These are phyloP conservation scores for Gastracanthus pulcherrimus DNA, from an alignment of 2,888 invertebrate genomes.

Conservation along the genomic window DNA sequence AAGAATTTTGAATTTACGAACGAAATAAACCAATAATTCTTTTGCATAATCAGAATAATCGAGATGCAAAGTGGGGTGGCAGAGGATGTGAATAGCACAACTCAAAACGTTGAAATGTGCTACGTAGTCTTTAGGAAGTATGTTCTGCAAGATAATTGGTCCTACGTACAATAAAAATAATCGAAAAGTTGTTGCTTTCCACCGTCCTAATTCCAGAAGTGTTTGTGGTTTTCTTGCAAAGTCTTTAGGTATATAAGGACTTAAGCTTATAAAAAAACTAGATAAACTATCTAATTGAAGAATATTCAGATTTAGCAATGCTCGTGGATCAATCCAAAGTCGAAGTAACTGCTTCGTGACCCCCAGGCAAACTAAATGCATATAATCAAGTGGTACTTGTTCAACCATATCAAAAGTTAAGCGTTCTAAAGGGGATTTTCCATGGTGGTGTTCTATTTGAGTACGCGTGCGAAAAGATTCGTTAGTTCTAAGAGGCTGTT, in stretches of 20 bases:
- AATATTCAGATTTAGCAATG: background rate
- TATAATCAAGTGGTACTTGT: background rate
- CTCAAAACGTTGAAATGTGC: background rate
- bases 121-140: background rate
- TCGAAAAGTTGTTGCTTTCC: background rate
- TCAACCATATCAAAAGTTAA: background rate
- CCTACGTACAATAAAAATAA: constrained; percentile 5
- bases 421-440: background rate
- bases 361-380: background rate
- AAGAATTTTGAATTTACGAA: background rate
- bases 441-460: background rate
- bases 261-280: background rate
- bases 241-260: background rate
- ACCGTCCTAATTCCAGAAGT: background rate
- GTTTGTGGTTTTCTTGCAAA: background rate
- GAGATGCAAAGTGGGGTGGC: background rate
- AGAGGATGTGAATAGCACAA: background rate
- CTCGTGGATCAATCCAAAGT: too few relatives aligned
- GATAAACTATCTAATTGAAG: background rate
- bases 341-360: background rate
- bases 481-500: background rate
- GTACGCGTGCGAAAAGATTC: background rate
- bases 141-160: background rate
- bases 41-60: background rate
- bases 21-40: background rate